Base-by-base conservation (phyloP, 2,888 invertebrate species). In the Lottia gigantea region DNA sequence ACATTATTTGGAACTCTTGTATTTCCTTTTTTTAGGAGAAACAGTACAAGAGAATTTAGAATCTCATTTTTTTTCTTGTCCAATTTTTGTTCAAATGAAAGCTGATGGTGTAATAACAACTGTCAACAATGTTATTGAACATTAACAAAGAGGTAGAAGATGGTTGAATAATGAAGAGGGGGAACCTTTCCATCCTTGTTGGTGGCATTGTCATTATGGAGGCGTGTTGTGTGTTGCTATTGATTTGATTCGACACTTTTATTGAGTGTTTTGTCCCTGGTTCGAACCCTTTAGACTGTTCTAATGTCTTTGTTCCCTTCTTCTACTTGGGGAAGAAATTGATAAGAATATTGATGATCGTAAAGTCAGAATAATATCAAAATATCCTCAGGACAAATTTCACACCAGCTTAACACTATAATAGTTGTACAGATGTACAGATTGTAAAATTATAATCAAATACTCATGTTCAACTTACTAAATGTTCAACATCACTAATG, bases 141-240 rank as follows among this genome's bases (percentile, higher is more conserved):
- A 26, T n/a, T 26, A 64, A 64, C 64, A 64, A 64, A 64, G 19
- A 16, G n/a, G 31, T 64, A 26, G 26, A n/a, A 64, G 14, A 40
- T 40, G 40, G 23, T 55, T 55, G 55, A 55, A 55, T 55, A 23
- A 55, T 23, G 55, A 55, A 19, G 55, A 55, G 19, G 55, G 55
- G 40, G 40, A 40, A 40, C 40, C 40, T 40, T 11, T 40, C 55
- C 55, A 23, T 55, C 55, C 12, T 55, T 55, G 19, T 55, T 23
- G 19, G 55, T 23, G 19, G 55, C 23, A 55, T 55, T 55, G 55
- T 55, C 55, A n/a, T 16, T 55, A 40, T 11, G 6, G 23, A 23
- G 55, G 55, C 55, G 55, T 55, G 55, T 55, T 55, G 55, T 55
- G 55, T 55, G 55, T 11, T 12, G 55, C 55, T 55, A 55, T 55